Evolutionary conservation across 2,113 vertebrate genomes (phyloP).

Genomic region (Pelecanoides urinatrix): DNA sequence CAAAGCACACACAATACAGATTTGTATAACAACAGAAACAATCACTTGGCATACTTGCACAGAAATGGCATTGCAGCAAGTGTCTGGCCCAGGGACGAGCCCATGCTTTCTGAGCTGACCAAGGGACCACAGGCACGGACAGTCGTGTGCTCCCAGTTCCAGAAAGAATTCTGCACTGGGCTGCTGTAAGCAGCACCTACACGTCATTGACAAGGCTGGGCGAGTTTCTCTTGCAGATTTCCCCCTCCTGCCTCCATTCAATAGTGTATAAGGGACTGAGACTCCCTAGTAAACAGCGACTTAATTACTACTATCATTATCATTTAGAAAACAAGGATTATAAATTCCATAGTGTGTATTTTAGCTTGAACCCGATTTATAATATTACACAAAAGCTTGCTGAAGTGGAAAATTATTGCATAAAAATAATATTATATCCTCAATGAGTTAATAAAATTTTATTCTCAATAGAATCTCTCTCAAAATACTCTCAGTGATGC

Average conservation of each 20-base stretch:
- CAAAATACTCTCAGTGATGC: not conserved
- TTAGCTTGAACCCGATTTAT: not conserved
- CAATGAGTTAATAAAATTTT: slow-evolving; percentile 27
- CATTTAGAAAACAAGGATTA: not conserved
- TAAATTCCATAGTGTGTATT: not conserved
- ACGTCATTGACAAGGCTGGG: not conserved
- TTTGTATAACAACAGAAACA: not conserved
- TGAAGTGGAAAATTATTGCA: slow-evolving; percentile 11
- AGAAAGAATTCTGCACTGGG: not conserved
- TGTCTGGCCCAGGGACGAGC: not conserved
- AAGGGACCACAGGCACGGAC: not conserved
- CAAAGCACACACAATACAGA: not conserved
- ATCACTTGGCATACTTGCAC: not conserved
- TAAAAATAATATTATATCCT: not conserved
- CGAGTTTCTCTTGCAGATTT: not conserved
- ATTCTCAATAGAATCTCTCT: not conserved
- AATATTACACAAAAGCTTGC: slow-evolving; percentile 1
- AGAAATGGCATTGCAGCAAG: not conserved
- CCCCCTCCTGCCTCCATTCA: not conserved
- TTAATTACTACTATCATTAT: not conserved
- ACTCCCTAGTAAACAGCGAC: not conserved
- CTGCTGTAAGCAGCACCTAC: not conserved
- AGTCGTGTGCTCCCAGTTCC: not conserved
- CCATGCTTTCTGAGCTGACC: not conserved
- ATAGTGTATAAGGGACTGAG: not conserved